Evolutionary conservation across 2,113 vertebrate genomes (phyloP).

Genomic region (Lophius piscatorius): DNA sequence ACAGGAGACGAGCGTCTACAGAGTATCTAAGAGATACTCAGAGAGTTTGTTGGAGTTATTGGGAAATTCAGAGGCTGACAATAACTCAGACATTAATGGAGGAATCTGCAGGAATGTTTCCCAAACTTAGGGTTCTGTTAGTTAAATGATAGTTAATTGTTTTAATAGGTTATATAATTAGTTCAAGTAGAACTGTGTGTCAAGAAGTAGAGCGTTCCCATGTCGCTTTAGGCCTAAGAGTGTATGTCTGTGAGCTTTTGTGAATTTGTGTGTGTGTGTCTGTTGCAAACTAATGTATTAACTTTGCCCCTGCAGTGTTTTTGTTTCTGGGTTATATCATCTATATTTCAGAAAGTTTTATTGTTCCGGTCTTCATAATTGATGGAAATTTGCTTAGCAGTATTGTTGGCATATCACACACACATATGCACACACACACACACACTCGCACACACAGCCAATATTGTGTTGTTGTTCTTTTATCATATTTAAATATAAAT

Average conservation of each 20-base stretch:
- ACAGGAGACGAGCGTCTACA: too few relatives aligned
- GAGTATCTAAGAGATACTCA: too few relatives aligned
- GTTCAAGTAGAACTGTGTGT: too few relatives aligned
- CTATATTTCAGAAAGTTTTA: conserved; percentile 55
- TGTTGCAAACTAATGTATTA: neutral
- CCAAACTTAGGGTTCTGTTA: too few relatives aligned
- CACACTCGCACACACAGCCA: neutral
- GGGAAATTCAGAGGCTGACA: too few relatives aligned
- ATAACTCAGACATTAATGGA: too few relatives aligned
- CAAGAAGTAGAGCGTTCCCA: neutral
- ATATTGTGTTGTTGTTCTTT: too few relatives aligned
- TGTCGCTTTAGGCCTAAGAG: neutral
- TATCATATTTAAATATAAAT: too few relatives aligned
- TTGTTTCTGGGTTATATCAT: conserved; percentile 63
- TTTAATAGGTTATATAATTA: too few relatives aligned
- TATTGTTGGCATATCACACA: neutral
- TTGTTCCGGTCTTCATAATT: conserved; percentile 43
- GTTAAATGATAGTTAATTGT: too few relatives aligned
- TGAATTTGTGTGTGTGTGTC: conserved; percentile 6
- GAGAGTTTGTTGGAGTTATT: too few relatives aligned
- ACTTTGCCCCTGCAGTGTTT: conserved; percentile 22
- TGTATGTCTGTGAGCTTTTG: neutral
- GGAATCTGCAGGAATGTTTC: too few relatives aligned
- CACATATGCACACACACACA: neutral
- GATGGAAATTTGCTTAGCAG: conserved; percentile 36